Evolutionary conservation across 1,140 invertebrate genomes (phyloP).

Genomic region (Helicoverpa armigera): DNA sequence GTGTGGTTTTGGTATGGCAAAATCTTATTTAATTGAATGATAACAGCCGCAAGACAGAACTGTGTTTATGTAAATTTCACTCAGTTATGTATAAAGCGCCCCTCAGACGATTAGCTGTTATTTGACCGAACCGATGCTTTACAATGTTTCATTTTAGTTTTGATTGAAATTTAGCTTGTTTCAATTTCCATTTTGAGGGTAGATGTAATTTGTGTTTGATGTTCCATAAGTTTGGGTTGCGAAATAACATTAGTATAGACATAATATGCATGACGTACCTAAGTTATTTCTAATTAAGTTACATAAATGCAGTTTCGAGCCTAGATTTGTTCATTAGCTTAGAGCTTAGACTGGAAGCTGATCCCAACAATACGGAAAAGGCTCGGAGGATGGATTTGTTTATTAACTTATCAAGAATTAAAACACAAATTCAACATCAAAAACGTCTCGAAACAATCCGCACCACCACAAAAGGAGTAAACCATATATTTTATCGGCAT

Average conservation of each 20-base stretch:
- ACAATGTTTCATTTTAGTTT: constrained; percentile 41
- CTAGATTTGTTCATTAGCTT: not conserved
- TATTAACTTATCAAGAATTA: not conserved
- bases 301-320: too few species aligned
- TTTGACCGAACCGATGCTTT: constrained; percentile 41
- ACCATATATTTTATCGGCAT: constrained; percentile 63
- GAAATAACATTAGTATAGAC: too few species aligned
- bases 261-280: too few species aligned
- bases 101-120: constrained; percentile 70
- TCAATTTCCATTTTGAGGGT: constrained; percentile 1
- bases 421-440: not conserved
- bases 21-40: constrained; percentile 85
- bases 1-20: constrained; percentile 74
- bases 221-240: too few species aligned
- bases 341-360: too few species aligned
- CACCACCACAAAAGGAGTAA: constrained; percentile 60
- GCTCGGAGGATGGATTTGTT: too few species aligned
- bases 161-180: constrained; percentile 35
- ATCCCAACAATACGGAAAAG: too few species aligned
- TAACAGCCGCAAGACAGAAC: constrained; percentile 81
- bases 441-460: constrained; percentile 61
- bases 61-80: constrained; percentile 83
- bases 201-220: not conserved
- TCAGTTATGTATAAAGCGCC: constrained; percentile 74
- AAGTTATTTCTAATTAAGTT: not conserved